A percentile compares a stretch with the other conserved stretches of the same genome.
phyloP scores from a whole-genome alignment of 2,888 invertebrate genomes.

The Lagria hirta region DNA sequence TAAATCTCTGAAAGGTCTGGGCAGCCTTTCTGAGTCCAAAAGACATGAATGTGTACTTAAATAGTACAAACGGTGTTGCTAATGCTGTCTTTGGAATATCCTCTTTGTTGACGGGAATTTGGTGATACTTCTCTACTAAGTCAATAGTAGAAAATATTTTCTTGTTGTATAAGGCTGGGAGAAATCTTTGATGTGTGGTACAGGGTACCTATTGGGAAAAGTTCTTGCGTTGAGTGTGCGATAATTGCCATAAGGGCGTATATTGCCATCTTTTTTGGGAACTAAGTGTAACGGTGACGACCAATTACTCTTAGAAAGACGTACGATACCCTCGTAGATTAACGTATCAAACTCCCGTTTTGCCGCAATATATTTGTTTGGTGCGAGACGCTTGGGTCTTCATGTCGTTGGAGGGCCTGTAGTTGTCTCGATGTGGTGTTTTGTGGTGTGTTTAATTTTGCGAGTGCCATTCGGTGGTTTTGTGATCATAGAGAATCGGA shows the following conservation, averaged over 20 bases:
- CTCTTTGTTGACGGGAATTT: too few species aligned
- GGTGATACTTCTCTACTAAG: constrained; percentile 40
- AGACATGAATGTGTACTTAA: too few species aligned
- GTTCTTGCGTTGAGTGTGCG: constrained; percentile 31
- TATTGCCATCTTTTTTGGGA: constrained; percentile 9
- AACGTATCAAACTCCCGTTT: too few species aligned
- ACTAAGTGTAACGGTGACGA: neutral
- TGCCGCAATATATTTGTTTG: too few species aligned
- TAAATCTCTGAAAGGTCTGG: constrained; percentile 47
- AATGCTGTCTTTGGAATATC: too few species aligned
- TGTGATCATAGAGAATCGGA: too few species aligned
- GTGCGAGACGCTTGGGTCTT: constrained; percentile 5
- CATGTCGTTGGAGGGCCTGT: neutral
- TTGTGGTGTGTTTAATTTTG: neutral
- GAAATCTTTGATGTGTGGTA: constrained; percentile 33
- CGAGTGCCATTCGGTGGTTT: too few species aligned
- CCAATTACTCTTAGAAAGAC: constrained; percentile 38
- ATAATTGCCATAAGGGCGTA: constrained; percentile 34
- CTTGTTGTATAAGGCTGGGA: constrained; percentile 19
- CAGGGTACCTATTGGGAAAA: constrained; percentile 30
- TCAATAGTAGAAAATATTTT: constrained; percentile 21
- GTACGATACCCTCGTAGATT: too few species aligned
- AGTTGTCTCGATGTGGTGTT: neutral
- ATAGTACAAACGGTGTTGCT: constrained; percentile 47
- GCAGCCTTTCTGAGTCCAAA: too few species aligned